These are phyloP conservation scores for Adelphocoris suturalis DNA, from an alignment of 2,888 invertebrate species.

Conservation along the genomic window DNA sequence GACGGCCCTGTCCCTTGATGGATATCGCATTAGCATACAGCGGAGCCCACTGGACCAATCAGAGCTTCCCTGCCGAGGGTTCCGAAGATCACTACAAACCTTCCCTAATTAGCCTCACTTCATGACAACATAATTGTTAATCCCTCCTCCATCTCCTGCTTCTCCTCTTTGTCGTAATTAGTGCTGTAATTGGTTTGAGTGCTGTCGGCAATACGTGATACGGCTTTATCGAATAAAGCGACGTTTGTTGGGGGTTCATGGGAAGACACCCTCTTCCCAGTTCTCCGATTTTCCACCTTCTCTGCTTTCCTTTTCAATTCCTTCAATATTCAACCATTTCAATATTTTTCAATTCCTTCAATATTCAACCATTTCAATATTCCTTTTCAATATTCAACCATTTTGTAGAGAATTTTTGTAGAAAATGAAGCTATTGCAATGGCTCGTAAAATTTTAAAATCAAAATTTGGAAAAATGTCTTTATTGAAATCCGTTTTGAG, in stretches of 20 bases:
- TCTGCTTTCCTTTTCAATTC: not conserved
- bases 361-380: not conserved
- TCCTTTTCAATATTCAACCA: not conserved
- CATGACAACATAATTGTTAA: constrained; percentile 68
- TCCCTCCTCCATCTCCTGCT: constrained; percentile 22
- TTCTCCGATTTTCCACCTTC: constrained; percentile 21
- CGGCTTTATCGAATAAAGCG: constrained; percentile 52
- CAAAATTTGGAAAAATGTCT: too few relatives aligned
- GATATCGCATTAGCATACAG: constrained; percentile 69
- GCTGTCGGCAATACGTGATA: constrained; percentile 57
- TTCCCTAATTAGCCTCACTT: constrained; percentile 67
- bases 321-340: not conserved
- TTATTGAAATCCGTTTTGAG: too few relatives aligned
- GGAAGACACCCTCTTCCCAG: not conserved
- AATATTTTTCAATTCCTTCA: not conserved
- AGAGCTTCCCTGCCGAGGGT: constrained; percentile 21
- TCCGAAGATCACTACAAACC: constrained; percentile 56
- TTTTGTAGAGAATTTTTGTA: too few relatives aligned
- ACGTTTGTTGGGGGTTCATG: constrained; percentile 10
- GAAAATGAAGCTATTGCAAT: too few relatives aligned
- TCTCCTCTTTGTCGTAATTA: constrained; percentile 44
- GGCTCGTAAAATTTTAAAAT: too few relatives aligned
- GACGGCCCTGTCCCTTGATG: constrained; percentile 66
- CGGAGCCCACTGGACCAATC: constrained; percentile 54
- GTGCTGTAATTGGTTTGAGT: constrained; percentile 63